Percentiles rank a stretch among this genome's conserved stretches.
Evolutionary conservation across 2,113 vertebrate species (phyloP).

Genomic region (Ailuropoda melanoleuca): DNA sequence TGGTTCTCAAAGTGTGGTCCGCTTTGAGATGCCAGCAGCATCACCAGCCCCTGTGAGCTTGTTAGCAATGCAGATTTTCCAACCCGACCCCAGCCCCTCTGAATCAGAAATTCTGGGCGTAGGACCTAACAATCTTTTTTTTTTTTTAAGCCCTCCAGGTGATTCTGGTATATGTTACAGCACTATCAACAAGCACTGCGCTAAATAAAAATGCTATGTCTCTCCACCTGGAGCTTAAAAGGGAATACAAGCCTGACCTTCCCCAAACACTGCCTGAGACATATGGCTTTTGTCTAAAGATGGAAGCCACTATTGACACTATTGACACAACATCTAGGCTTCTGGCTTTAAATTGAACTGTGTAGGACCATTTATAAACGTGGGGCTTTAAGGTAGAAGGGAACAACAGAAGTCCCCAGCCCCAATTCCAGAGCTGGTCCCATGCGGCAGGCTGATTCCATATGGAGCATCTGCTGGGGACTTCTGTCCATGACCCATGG

Average conservation of each 20-base stretch:
- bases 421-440: not conserved
- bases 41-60: not conserved
- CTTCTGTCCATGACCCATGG: not conserved
- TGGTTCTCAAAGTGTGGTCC: not conserved
- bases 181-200: not conserved
- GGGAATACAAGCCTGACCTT: not conserved
- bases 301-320: conserved; percentile 20
- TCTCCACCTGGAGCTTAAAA: conserved; percentile 7
- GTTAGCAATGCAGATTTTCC: not conserved
- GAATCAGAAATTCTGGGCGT: not conserved
- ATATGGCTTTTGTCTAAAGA: not conserved
- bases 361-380: not conserved
- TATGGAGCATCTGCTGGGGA: not conserved
- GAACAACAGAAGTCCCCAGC: not conserved
- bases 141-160: not conserved
- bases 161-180: not conserved
- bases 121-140: not conserved
- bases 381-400: not conserved
- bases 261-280: not conserved
- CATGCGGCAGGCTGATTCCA: not conserved
- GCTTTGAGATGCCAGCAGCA: not conserved
- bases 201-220: not conserved
- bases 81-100: not conserved
- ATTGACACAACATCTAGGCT: not conserved
- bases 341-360: not conserved